phyloP scores from a whole-genome alignment of 2,797 vertebrate genomes.

The Parambassis ranga region DNA sequence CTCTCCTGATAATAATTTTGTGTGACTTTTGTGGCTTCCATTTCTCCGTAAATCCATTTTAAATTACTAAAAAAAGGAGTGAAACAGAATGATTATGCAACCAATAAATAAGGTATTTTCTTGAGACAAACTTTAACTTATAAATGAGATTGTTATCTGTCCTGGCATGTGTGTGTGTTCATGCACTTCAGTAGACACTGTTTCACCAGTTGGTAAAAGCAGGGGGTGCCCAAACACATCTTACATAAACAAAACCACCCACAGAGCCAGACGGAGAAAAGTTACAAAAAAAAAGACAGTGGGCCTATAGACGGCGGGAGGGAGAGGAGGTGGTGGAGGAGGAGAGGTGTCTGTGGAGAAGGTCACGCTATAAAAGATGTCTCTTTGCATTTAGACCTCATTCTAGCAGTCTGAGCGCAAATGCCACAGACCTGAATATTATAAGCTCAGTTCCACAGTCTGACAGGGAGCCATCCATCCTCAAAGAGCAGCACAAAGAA shows the following conservation, averaged over 20 bases:
- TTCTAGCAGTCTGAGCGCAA: conserved; percentile 37
- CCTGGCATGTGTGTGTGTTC: neutral
- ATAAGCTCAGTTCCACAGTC: conserved; percentile 23
- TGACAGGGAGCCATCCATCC: conserved; percentile 35
- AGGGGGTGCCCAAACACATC: neutral
- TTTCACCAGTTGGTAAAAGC: neutral
- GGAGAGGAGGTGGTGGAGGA: neutral
- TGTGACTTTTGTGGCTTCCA: conserved; percentile 11
- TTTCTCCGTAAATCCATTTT: conserved; percentile 5
- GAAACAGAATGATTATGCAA: neutral
- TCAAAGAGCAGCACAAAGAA: conserved; percentile 4
- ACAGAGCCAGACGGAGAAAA: neutral
- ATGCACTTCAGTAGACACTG: neutral
- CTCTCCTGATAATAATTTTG: conserved; percentile 16
- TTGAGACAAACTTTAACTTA: neutral
- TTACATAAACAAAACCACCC: conserved; percentile 7
- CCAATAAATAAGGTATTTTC: neutral
- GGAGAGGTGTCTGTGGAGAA: conserved; percentile 49
- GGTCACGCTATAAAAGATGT: conserved; percentile 69
- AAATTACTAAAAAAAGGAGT: neutral
- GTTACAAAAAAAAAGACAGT: conserved; percentile 22
- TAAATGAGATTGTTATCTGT: neutral
- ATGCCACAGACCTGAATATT: conserved; percentile 48
- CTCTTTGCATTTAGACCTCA: conserved; percentile 57
- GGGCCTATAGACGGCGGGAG: conserved; percentile 2